Evolutionary conservation across 1,140 invertebrate species (phyloP).

Genomic region (Nasonia vitripennis): DNA sequence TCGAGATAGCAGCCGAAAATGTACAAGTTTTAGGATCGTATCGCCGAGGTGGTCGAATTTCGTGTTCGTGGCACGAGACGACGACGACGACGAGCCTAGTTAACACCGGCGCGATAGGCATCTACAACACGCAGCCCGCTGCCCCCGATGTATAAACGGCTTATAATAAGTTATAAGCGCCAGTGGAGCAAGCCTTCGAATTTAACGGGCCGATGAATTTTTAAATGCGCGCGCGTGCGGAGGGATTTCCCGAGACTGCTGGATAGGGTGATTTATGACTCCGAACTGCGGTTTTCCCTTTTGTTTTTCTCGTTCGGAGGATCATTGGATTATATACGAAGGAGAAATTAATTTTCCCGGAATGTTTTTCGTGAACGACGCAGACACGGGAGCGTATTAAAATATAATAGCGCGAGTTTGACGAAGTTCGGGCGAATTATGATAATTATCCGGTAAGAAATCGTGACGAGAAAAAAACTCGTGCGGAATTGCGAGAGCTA

Average conservation of each 20-base stretch:
- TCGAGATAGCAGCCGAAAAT: conserved; percentile 37
- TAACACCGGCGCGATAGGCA: conserved; percentile 59
- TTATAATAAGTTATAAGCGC: conserved; percentile 61
- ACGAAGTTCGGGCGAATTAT: background rate
- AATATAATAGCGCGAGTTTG: background rate
- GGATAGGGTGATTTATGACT: too few relatives aligned
- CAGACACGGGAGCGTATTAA: too few relatives aligned
- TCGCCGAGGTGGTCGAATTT: conserved; percentile 51
- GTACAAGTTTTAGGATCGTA: conserved; percentile 47
- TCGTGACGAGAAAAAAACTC: background rate
- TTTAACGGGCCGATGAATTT: background rate
- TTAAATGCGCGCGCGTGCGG: background rate
- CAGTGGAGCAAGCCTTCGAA: conserved; percentile 2
- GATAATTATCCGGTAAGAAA: background rate
- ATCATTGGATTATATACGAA: background rate
- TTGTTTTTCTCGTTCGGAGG: too few relatives aligned
- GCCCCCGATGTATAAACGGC: conserved; percentile 40
- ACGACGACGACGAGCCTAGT: conserved; percentile 57
- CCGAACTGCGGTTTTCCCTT: too few relatives aligned
- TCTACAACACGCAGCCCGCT: conserved; percentile 58
- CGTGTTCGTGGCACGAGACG: conserved; percentile 54
- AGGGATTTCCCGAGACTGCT: too few relatives aligned
- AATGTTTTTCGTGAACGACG: background rate
- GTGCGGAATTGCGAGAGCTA: background rate
- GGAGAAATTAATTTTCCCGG: background rate